Evolutionary conservation across 1,140 invertebrate species (phyloP), one percentile per base, ranked within the genome.

Genomic region (Aleiodes sp.): DNA sequence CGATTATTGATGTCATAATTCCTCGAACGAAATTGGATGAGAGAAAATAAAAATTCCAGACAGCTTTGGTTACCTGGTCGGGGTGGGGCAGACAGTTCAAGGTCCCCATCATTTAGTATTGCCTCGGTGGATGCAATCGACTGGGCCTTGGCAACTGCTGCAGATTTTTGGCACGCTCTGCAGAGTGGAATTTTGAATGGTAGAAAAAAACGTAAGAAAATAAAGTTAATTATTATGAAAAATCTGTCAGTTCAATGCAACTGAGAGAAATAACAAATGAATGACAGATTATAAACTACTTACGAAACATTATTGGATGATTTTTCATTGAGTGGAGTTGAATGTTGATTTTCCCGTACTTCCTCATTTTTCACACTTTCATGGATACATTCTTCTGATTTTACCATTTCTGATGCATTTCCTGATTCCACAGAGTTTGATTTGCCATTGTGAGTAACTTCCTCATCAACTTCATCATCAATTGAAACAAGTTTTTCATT

Each of bases 1-100:
- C 41, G 21, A 26, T 46, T 4, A 33, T 52, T 6, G 19, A 35
- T 19, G 24, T 39, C 4, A 46, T 28, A 28, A 31, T 59, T 59
- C 10, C 3, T 28, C 3, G n/a, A 59, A 59, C 16, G 0, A 31
- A 31, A 26, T 31, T n/a, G n/a, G n/a, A 61, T 21, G 21, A 59
- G n/a, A 33, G 1, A 46, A 65, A 65, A 70, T 21, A 41, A 16
- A 46, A 59, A 68, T 64, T 24, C 41, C 19, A 65, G 59, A 29
- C 31, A 26, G 2, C 33, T 65, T 63, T 65, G 28, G 60, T 75
- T 78, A 86, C 84, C 84, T 78, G 84, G 84, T 68, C 80, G 76
- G 14, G 84, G 84, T 60, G 84, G 84, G 19, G 78, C 71, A 16
- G 79, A 71, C 9, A 85, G 60, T 59, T 71, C 75, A 14, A 70